phyloP scores from a whole-genome alignment of 2,797 vertebrate genomes.

The Jordanella pulchra region DNA sequence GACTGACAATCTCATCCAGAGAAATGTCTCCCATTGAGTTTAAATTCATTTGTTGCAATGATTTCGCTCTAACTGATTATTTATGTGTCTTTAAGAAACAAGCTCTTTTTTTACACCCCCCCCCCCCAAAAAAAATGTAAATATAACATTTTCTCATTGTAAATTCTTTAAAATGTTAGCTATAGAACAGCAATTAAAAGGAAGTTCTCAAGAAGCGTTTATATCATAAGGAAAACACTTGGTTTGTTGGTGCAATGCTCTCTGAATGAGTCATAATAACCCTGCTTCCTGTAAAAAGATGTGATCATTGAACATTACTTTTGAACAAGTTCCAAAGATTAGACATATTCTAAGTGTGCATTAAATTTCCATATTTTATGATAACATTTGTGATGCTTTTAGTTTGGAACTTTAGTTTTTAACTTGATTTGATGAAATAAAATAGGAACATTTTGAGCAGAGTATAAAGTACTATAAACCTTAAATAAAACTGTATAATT shows the following conservation, averaged over 20 bases:
- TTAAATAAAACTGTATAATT: background rate
- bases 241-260: background rate
- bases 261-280: background rate
- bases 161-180: constrained; percentile 35
- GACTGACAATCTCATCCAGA: background rate
- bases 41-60: constrained; percentile 19
- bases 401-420: background rate
- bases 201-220: background rate
- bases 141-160: constrained; percentile 38
- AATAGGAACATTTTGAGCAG: background rate
- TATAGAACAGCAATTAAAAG: constrained; percentile 17
- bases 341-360: background rate
- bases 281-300: background rate
- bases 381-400: background rate
- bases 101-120: constrained; percentile 10
- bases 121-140: constrained; percentile 39
- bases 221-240: constrained; percentile 12
- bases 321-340: background rate
- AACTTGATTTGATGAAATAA: background rate
- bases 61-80: constrained; percentile 32
- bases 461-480: background rate
- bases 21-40: background rate
- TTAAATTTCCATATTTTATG: background rate
- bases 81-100: constrained; percentile 34
- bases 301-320: background rate